Conservation (phyloP, 2,113 vertebrate genomes). For the Podarcis raffonei region DNA sequence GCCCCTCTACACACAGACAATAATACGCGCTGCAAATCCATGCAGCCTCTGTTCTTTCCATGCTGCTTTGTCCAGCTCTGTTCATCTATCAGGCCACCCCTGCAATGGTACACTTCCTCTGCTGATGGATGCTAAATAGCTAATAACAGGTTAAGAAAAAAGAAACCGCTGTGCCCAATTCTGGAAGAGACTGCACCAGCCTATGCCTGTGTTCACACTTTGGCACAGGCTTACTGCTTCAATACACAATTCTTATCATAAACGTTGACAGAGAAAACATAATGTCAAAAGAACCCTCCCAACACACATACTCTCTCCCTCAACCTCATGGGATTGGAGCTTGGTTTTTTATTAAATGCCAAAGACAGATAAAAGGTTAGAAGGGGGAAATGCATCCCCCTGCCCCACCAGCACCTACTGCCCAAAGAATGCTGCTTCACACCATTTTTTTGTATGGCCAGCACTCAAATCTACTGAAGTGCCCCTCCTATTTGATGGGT, state of each 20-base stretch:
- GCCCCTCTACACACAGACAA: not conserved
- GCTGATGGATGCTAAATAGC: not conserved
- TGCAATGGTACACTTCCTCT: not conserved
- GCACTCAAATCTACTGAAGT: too few relatives aligned
- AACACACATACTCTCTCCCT: not conserved
- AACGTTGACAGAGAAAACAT: not conserved
- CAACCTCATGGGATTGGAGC: not conserved
- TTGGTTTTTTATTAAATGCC: not conserved
- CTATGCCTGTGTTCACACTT: not conserved
- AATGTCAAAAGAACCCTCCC: not conserved
- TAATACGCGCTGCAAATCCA: not conserved
- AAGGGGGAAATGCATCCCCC: not conserved
- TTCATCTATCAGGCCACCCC: not conserved
- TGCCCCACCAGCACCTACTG: too few relatives aligned
- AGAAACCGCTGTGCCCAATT: too few relatives aligned
- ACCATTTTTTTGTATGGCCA: not conserved
- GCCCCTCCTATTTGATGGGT: not conserved
- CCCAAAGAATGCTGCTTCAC: not conserved
- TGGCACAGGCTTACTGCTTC: not conserved
- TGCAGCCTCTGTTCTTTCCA: not conserved
- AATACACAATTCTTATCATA: not conserved
- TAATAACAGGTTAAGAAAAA: not conserved
- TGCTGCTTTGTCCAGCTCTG: not conserved
- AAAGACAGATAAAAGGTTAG: not conserved
- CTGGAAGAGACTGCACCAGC: not conserved